Evolutionary conservation across 2,888 invertebrate genomes (phyloP), one percentile per base, ranked within the genome.

Genomic region (Troides oblongomaculatus): DNA sequence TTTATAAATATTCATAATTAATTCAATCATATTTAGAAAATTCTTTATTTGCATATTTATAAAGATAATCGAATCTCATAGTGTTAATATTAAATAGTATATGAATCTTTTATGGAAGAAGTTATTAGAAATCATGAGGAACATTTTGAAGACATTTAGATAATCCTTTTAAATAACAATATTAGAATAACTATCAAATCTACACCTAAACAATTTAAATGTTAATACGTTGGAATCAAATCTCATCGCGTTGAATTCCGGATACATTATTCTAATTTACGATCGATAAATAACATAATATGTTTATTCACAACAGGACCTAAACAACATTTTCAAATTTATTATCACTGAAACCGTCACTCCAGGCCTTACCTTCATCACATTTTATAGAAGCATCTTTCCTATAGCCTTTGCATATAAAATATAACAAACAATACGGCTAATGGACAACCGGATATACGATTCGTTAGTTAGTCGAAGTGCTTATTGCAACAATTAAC

Each of bases 191-290:
- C 76, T 79, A 78, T 84, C 80, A 83, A 77, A 79, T 75, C 73
- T 77, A 83, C 81, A 83, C 78, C 79, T 75, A 73, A 76, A 72
- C 79, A 77, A 87, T 88, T 84, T 84, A 82, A 79, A 88, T 89
- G 87, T 85, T 82, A 89, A 89, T 88, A 74, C 69, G 72, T 72
- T 76, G 78, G 79, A 81, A 85, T 84, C 77, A 77, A 81, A 84
- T 82, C 83, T 85, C 85, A 85, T 83, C 84, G 78, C 73, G 72
- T 71, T 82, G 86, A 30, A 84, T 84, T 84, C 79, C 78, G 78
- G 76, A 82, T 81, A 85, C 82, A 82, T 84, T 83, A 84, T 81
- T 80, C 76, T 76, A 81, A 86, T 81, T 86, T 88, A 87, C 78
- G 78, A 77, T 69, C 79, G 62, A 82, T 86, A 85, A 85, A 85